Base-by-base conservation (phyloP, 2,888 invertebrate genomes). In the Lycaena phlaeas region DNA sequence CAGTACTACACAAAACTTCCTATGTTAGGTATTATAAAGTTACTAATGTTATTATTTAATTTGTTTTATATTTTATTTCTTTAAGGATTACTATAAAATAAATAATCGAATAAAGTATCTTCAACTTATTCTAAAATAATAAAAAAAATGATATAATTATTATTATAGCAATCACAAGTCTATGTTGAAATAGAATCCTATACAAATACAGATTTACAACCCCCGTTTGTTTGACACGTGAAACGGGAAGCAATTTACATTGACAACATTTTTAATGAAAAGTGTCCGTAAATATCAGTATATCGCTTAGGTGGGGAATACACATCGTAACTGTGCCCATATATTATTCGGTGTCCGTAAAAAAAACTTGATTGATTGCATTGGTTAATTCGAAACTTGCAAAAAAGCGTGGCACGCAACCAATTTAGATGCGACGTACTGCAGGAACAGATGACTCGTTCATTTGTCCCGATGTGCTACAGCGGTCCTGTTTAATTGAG, bases 341-440 rank as follows among this genome's bases (percentile, higher is more conserved):
- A 38, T 38, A 22, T 39, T 37, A 45, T 45, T 42, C 41, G 15
- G 25, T 15, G 25, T 12, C 6, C 17, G 22, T 3, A 54, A 59
- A 52, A 53, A 51, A 56, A 54, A 47, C 49, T 55, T 56, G 57
- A 64, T 58, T 59, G 54, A 61, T 58, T 52, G 59, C 51, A 50
- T 53, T 50, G 50, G 56, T 59, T 59, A 54, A 54, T 59, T 57
- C 61, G 58, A 52, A 58, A 59, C 58, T 56, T 57, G 54, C 53
- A 51, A 59, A 54, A 63, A 66, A 64, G 64, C 58, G 56, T 56
- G 48, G 59, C 62, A 61, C 64, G 56, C 62, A 66, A 62, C 66
- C 72, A 75, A 75, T 76, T 75, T 70, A 66, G 70, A 66, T 61
- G 71, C 71, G 68, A 69, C 68, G n/a, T n/a, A 68, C 59, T 55